Base-by-base conservation (phyloP, 2,888 invertebrate species). In the Dryobota labecula region DNA sequence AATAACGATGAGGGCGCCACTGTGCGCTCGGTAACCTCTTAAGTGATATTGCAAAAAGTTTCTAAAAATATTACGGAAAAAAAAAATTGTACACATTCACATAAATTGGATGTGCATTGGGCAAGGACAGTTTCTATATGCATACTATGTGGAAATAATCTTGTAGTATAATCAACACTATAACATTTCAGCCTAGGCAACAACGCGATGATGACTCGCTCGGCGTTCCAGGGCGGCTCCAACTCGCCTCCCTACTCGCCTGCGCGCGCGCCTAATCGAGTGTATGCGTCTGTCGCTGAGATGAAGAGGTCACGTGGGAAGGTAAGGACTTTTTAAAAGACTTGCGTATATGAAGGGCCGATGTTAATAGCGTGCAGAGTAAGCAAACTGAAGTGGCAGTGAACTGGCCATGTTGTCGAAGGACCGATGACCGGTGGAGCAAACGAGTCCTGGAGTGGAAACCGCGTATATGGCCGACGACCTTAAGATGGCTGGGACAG, bases 201-300 rank as follows among this genome's bases (percentile, higher is more conserved):
- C 90, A 92, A 88, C 85, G 96, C 97, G 90, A 98, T 98, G 97
- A 97, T 97, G 94, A 97, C 97, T 81, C 97, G 98, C 43, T 97
- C 98, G 67, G 98, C 98, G 91, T 97, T 98, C 95, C 96, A 96
- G 78, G 97, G 96, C 75, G 94, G 93, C 2, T 94, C 96, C 65
- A 96, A 96, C 87, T 97, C 97, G 71, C 97, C 97, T 73, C 97
- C 97, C 38, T 96, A 97, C 84, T 97, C 98, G 15, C 98, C 98
- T 9, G 97, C 98, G 69, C 96, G 96, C 1, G 96, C 96, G 4
- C 95, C 97, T 62, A 95, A 95, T 47, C 95, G 97, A 75, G 98
- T 99, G 51, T 99, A 99, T 93, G 98, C 98, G 57, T 99, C 99
- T 90, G 99, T 99, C 56, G 98, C 99, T 0, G 99, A 99, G 92